These are phyloP conservation scores for Mixornis gularis DNA, from an alignment of 2,113 vertebrate species.

Conservation along the genomic window DNA sequence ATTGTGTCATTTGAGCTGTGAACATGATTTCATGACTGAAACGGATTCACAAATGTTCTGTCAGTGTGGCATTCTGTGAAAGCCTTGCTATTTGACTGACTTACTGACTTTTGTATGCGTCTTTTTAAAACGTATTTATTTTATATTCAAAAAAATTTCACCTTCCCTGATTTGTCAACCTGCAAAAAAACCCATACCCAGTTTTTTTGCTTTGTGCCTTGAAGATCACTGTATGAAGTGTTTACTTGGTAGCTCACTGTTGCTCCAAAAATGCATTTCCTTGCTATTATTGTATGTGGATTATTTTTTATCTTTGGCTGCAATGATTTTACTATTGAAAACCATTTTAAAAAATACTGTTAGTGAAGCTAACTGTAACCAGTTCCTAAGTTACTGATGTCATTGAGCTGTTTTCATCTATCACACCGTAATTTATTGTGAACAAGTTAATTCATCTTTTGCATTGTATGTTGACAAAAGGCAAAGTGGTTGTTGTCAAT, in stretches of 20 bases:
- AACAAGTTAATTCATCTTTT: slow-evolving; percentile 57
- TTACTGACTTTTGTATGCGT: slow-evolving; percentile 74
- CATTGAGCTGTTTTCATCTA: not conserved
- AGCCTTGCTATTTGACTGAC: slow-evolving; percentile 72
- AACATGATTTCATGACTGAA: slow-evolving; percentile 56
- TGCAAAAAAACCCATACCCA: slow-evolving; percentile 44
- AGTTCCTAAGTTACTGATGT: slow-evolving; percentile 30
- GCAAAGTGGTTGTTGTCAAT: slow-evolving; percentile 49
- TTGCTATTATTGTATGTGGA: not conserved
- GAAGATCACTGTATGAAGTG: slow-evolving; percentile 52
- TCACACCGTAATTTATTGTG: slow-evolving; percentile 56
- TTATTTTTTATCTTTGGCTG: slow-evolving; percentile 19
- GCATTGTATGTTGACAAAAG: slow-evolving; percentile 52
- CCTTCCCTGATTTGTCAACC: slow-evolving; percentile 56
- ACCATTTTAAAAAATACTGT: slow-evolving; percentile 12
- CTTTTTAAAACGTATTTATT: slow-evolving; percentile 83
- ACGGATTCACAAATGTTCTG: slow-evolving; percentile 64
- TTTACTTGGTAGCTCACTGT: slow-evolving; percentile 53
- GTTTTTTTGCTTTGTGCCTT: slow-evolving; percentile 70
- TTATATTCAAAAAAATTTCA: slow-evolving; percentile 65
- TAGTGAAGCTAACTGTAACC: slow-evolving; percentile 48
- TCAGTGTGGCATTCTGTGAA: slow-evolving; percentile 72
- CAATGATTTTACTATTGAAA: slow-evolving; percentile 44
- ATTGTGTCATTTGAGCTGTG: slow-evolving; percentile 34
- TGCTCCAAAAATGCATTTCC: slow-evolving; percentile 50